A percentile compares a stretch with the other conserved stretches of the same genome.
phyloP scores from a whole-genome alignment of 2,113 vertebrate genomes.

The Pavo muticus region DNA sequence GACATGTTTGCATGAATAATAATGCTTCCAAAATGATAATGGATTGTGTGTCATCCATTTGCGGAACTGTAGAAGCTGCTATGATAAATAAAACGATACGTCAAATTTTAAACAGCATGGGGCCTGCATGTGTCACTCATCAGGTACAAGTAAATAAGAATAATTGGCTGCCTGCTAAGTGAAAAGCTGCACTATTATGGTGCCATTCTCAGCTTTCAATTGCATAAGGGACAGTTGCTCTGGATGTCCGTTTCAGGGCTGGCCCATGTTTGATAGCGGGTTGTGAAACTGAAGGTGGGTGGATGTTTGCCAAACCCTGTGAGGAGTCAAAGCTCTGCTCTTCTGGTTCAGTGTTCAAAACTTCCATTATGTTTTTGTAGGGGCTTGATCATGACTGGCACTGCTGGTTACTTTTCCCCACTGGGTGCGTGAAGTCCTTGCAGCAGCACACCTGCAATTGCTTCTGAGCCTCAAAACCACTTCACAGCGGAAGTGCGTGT shows the following conservation, averaged over 20 bases:
- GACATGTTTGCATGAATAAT: slow-evolving; percentile 53
- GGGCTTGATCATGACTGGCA: not conserved
- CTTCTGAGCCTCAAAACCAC: not conserved
- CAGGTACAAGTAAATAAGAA: slow-evolving; percentile 57
- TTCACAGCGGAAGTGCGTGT: not conserved
- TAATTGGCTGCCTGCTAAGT: slow-evolving; percentile 38
- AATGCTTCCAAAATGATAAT: slow-evolving; percentile 62
- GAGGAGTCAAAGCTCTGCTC: not conserved
- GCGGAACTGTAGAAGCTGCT: slow-evolving; percentile 42
- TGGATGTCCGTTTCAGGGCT: not conserved
- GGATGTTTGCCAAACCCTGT: not conserved
- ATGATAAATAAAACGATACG: slow-evolving; percentile 48
- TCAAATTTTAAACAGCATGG: slow-evolving; percentile 48
- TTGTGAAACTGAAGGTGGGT: not conserved
- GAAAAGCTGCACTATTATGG: slow-evolving; percentile 3
- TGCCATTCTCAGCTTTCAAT: not conserved
- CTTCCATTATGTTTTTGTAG: fast-evolving
- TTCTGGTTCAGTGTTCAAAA: not conserved
- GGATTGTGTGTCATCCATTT: slow-evolving; percentile 60
- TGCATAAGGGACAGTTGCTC: not conserved
- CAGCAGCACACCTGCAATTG: not conserved
- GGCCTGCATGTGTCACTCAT: slow-evolving; percentile 31
- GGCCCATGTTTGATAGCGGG: not conserved
- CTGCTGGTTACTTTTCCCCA: not conserved
- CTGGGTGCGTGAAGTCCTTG: not conserved